A percentile compares a stretch with the other conserved stretches of the same genome.
These are phyloP conservation scores for Tretioscincus oriximinensis DNA, from an alignment of 2,113 vertebrate species.

Conservation along the genomic window DNA sequence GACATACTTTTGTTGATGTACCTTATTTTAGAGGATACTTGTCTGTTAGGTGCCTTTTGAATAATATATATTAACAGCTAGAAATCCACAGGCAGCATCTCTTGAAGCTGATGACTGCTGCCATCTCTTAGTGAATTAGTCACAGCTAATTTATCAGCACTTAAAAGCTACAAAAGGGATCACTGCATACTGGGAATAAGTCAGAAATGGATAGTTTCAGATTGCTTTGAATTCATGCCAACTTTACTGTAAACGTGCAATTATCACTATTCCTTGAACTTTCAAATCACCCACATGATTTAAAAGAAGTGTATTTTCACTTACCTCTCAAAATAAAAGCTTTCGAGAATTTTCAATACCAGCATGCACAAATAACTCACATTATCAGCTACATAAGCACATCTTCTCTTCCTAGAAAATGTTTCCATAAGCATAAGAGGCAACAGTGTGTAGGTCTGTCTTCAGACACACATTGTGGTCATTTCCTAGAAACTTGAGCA, in stretches of 20 bases:
- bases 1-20: background rate
- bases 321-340: background rate
- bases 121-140: conserved; percentile 14
- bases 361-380: background rate
- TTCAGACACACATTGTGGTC: no score
- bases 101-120: background rate
- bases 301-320: background rate
- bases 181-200: conserved; percentile 16
- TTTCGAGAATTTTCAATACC: background rate
- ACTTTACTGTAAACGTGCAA: conserved; percentile 11
- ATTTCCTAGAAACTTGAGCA: no score
- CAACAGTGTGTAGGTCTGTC: no score
- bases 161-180: conserved; percentile 16
- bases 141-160: conserved; percentile 33
- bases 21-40: background rate
- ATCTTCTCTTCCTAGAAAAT: background rate
- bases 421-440: no score
- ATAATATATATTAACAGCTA: background rate
- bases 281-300: background rate
- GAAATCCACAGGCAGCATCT: background rate
- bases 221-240: background rate
- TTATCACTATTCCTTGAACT: background rate
- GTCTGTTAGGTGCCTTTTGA: background rate
- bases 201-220: background rate
- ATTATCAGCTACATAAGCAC: background rate